A percentile compares a stretch with the other conserved stretches of the same genome.
These are phyloP conservation scores for Galaxea fascicularis DNA, from an alignment of 92 coral and sea anemone genomes.

Conservation along the genomic window DNA sequence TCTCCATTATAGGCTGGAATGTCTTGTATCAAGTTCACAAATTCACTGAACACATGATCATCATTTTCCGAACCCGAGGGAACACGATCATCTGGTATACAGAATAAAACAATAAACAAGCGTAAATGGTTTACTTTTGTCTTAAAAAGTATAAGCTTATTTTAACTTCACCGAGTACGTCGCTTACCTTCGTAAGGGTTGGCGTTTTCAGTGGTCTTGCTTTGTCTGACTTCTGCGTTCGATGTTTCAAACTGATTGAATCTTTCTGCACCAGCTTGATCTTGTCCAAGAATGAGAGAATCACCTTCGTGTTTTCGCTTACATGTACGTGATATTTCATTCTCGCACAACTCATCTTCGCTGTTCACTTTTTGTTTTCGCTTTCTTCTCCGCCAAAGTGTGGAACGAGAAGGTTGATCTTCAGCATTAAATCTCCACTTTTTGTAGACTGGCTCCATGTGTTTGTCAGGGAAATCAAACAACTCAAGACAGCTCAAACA, in stretches of 20 bases:
- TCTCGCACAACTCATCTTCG: neutral
- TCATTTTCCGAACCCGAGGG: neutral
- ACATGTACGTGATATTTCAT: neutral
- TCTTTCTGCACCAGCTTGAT: too few relatives aligned
- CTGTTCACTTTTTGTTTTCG: conserved; percentile 8
- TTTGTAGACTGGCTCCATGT: conserved; percentile 19
- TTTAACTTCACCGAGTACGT: too few relatives aligned
- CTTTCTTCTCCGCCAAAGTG: conserved; percentile 55
- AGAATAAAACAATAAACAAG: neutral
- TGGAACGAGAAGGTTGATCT: conserved; percentile 41
- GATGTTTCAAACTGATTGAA: too few relatives aligned
- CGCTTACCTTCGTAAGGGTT: neutral
- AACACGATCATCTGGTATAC: neutral
- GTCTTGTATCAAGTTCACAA: conserved; percentile 36
- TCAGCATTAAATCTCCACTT: conserved; percentile 39
- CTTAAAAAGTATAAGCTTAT: too few relatives aligned
- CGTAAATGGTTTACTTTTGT: too few relatives aligned
- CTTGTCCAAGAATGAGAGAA: too few relatives aligned
- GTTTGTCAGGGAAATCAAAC: neutral
- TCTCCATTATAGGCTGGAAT: conserved; percentile 24
- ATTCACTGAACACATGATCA: neutral
- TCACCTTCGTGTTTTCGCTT: too few relatives aligned
- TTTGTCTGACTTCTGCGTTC: too few relatives aligned
- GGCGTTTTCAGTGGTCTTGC: too few relatives aligned
- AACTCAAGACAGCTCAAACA: neutral